These are phyloP conservation scores for Zosterops japonicus DNA, from an alignment of 2,113 vertebrate species.

Conservation along the genomic window DNA sequence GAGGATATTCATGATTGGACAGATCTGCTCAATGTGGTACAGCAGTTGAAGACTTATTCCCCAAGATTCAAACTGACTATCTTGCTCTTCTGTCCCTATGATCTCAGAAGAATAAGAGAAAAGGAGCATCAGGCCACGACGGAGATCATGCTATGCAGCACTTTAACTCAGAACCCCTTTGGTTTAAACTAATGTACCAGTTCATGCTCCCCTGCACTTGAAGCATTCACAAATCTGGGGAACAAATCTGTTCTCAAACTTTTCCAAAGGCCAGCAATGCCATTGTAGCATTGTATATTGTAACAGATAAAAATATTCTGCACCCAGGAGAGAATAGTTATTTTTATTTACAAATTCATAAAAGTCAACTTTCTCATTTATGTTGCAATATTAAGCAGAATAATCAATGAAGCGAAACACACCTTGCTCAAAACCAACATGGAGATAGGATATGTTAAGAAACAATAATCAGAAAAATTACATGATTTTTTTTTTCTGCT, in stretches of 20 bases:
- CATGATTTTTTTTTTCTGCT: neutral
- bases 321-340: neutral
- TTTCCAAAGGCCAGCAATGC: neutral
- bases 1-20: too few species aligned
- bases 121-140: neutral
- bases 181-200: neutral
- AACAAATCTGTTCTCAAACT: neutral
- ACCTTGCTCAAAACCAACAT: neutral
- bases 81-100: neutral
- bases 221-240: neutral
- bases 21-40: neutral
- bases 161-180: neutral
- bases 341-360: neutral
- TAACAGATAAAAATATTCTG: neutral
- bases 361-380: neutral
- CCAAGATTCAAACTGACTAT: neutral
- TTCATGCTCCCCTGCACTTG: neutral
- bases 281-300: accelerated
- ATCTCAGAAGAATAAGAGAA: neutral
- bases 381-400: neutral
- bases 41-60: neutral
- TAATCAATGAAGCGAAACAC: neutral
- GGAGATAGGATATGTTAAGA: neutral
- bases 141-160: neutral
- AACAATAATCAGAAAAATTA: neutral